Evolutionary conservation across 2,113 vertebrate species (phyloP), one percentile per base, ranked within the genome.

Genomic region (Plecturocebus donacophilus): DNA sequence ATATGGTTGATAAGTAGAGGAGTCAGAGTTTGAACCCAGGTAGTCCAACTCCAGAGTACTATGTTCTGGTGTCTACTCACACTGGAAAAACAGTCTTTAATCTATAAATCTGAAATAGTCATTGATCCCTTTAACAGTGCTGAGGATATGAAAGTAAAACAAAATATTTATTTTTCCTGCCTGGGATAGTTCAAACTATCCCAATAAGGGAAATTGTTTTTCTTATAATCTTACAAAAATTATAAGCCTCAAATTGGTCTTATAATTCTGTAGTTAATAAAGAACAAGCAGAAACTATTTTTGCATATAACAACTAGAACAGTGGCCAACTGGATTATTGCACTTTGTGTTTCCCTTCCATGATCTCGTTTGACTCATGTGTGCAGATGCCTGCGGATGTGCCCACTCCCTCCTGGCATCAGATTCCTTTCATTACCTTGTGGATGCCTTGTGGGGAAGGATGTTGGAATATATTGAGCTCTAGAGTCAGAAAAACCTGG

Each of bases 181-280:
- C 54, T 87, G 38, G 3, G 30, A 47, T 38, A 64, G 27, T 71
- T 96, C 16, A 73, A 45, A 56, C 13, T 75, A 11, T 71, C 54
- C 1, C 27, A 86, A 45, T 47, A 96, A 35, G 20, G 38, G 77
- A 75, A 45, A 84, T 87, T 90, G 35, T 52, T 94, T 96, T 86
- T 93, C 87, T 82, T 66, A 82, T 81, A 82, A 73, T 16, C 40
- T 92, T 87, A 61, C 61, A 21, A 16, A 94, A 91, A 90, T 80
- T 83, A 25, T 45, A 87, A 90, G 16, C n/a, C 38, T 92, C 73
- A 76, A 35, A 16, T 23, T 42, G 45, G 47, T 30, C 9, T 79
- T 49, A 56, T 71, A 73, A 25, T 73, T 73, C 71, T 42, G 20
- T 25, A 73, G 40, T 40, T 73, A 23, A 73, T 25, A 87, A 94